Conservation (phyloP, 2,113 vertebrate genomes). For the Melanerpes aurifrons region DNA sequence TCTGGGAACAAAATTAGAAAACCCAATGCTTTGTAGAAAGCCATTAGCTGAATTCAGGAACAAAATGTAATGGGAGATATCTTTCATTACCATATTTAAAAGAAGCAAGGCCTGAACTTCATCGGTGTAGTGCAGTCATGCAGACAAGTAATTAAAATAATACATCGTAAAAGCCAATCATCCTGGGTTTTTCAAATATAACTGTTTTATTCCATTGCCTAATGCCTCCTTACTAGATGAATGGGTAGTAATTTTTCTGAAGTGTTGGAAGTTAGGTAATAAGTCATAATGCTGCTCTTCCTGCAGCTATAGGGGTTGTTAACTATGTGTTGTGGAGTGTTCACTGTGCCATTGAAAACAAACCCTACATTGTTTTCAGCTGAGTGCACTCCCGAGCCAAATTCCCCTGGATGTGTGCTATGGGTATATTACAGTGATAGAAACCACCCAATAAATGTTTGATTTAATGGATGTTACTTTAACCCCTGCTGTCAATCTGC, state of each 20-base stretch:
- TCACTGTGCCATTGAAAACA: background rate
- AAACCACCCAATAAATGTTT: background rate
- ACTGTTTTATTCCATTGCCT: slow-evolving; percentile 4
- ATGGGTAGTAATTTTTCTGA: background rate
- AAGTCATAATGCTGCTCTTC: background rate
- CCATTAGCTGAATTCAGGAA: slow-evolving; percentile 1
- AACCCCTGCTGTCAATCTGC: background rate
- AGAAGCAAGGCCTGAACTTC: background rate
- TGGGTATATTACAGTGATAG: background rate
- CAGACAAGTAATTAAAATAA: slow-evolving; percentile 20
- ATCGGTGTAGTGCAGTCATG: background rate
- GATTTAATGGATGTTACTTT: background rate
- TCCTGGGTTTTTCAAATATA: slow-evolving; percentile 15
- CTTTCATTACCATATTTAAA: background rate
- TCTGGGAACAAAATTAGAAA: background rate
- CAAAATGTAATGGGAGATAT: background rate
- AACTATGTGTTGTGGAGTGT: background rate
- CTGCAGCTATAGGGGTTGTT: background rate
- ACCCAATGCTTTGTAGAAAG: slow-evolving; percentile 8
- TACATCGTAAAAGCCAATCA: background rate
- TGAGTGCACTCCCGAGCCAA: background rate
- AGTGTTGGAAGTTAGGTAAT: background rate
- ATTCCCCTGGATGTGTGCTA: background rate
- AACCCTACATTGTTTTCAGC: background rate
- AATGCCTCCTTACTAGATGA: background rate